Base-by-base conservation (phyloP, 2,797 vertebrate species). In the Momotus momota region DNA sequence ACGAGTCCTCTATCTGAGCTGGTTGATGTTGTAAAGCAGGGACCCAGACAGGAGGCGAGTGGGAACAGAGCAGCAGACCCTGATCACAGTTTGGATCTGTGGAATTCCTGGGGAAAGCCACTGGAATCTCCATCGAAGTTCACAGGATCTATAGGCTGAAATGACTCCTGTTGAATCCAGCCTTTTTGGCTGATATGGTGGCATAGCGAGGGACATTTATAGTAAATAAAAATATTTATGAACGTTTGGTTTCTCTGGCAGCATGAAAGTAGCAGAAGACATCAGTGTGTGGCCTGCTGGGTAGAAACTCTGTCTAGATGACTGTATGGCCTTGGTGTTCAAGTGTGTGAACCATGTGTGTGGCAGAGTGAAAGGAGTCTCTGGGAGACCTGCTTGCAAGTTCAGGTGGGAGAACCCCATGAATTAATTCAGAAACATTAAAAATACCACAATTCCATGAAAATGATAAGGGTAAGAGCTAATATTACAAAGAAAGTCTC, bases 401-500 rank as follows among this genome's bases (percentile, higher is more conserved):
- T 65, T 95, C 88, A 94, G 86, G 79, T 94, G 72, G 92, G 17
- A 75, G 51, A 91, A 77, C 18, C 33, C 51, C 26, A 22, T 61
- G 46, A 70, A 72, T 94, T 65, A 89, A 78, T 95, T 84, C 10
- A 7, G 64, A 89, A 81, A 92, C 74, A 73, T 93, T 70, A 83
- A 91, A 94, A 92, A 77, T 75, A 80, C 88, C 83, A 62, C 74
- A n/a, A 49, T 91, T 45, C 73, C 49, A 51, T 58, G 35, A 69
- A 94, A 95, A 62, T 95, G 88, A 84, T 83, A 72, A 85, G 60
- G 54, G 52, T 77, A 90, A 81, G 64, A 80, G 58, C 33, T 41
- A 95, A 90, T 41, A 70, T 54, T 75, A 46, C 31, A 17, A 33
- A 49, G n/a, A 61, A 49, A 81, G 85, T 92, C 93, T 96, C n/a